Base-by-base conservation (phyloP, 2,888 invertebrate genomes). In the Ecliptopera silaceata region DNA sequence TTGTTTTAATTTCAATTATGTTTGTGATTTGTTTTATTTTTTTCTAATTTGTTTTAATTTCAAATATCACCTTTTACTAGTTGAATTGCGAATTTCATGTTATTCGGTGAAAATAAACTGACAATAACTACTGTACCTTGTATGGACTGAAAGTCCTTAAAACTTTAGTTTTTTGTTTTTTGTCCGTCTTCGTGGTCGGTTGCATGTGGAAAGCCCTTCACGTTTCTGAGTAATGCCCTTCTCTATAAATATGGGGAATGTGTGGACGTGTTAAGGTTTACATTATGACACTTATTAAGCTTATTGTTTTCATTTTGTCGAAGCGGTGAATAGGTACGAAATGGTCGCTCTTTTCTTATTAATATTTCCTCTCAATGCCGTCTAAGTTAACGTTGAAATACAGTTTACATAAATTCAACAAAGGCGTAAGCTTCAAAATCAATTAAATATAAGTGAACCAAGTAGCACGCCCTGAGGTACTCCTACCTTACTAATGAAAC, bases 241-340 rank as follows among this genome's bases (percentile, higher is more conserved):
- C 46, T 59, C 59, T 51, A 59, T 59, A 59, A 54, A 59, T 59
- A 59, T 46, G 54, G 46, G 46, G 59, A 59, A 59, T 51, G 59
- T 41, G 50, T 59, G 54, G 54, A 59, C 59, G 59, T 59, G 59
- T 55, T 59, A 59, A 50, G 54, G 50, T 59, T 59, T 59, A 54
- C 59, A 59, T 59, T 59, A 59, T 59, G 59, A 59, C 59, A 59
- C 59, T 39, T 59, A 59, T 59, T 50, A 59, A 51, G 54, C 50
- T 54, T 55, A 59, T 59, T 59, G 59, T 59, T 59, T 59, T 59
- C 54, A 46, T 59, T 53, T 59, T 56, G 60, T 43, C 45, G 36
- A 20, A 44, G 32, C 36, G 38, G 45, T 60, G 53, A 46, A 53
- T 53, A 20, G 8, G 20, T 26, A 53, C 45, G 39, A 49, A 46